phyloP scores from a whole-genome alignment of 1,140 invertebrate genomes.

The Wasmannia auropunctata region DNA sequence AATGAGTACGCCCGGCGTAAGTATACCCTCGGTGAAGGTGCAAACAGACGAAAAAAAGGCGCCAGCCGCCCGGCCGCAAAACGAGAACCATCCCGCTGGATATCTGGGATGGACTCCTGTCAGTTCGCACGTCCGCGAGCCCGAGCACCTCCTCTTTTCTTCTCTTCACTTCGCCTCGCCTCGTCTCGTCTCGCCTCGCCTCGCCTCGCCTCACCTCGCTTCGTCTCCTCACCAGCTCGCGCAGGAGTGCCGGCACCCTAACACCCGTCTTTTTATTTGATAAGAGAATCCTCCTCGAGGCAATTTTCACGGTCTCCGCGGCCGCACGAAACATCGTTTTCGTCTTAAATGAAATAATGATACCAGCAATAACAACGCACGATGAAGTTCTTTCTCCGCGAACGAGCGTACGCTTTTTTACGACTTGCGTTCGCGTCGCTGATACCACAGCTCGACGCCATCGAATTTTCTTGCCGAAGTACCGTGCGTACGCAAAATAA shows the following conservation, averaged over 20 bases:
- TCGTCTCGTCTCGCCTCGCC: slow-evolving; percentile 32
- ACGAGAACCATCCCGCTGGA: slow-evolving; percentile 74
- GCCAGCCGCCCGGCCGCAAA: slow-evolving; percentile 68
- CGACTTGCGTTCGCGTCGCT: slow-evolving; percentile 34
- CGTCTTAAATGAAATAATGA: slow-evolving; percentile 74
- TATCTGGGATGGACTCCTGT: slow-evolving; percentile 76
- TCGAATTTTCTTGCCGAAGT: slow-evolving; percentile 25
- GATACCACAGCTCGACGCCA: neutral
- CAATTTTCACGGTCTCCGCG: slow-evolving; percentile 71
- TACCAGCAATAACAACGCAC: slow-evolving; percentile 58
- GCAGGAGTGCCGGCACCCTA: slow-evolving; percentile 40
- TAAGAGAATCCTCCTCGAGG: slow-evolving; percentile 70
- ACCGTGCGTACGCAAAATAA: neutral
- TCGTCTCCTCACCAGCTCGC: slow-evolving; percentile 42
- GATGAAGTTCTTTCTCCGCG: slow-evolving; percentile 29
- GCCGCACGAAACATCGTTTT: slow-evolving; percentile 69
- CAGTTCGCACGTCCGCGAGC: slow-evolving; percentile 78
- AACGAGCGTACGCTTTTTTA: slow-evolving; percentile 49
- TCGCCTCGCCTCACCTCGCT: too few relatives aligned
- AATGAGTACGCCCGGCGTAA: slow-evolving; percentile 80
- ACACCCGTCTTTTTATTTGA: slow-evolving; percentile 72
- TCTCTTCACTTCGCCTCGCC: slow-evolving; percentile 53
- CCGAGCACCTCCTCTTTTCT: slow-evolving; percentile 67
- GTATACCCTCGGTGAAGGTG: slow-evolving; percentile 80
- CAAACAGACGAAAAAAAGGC: slow-evolving; percentile 77